Evolutionary conservation across 2,888 invertebrate species (phyloP), one percentile per base, ranked within the genome.

Genomic region (Ditylenchus weischeri): DNA sequence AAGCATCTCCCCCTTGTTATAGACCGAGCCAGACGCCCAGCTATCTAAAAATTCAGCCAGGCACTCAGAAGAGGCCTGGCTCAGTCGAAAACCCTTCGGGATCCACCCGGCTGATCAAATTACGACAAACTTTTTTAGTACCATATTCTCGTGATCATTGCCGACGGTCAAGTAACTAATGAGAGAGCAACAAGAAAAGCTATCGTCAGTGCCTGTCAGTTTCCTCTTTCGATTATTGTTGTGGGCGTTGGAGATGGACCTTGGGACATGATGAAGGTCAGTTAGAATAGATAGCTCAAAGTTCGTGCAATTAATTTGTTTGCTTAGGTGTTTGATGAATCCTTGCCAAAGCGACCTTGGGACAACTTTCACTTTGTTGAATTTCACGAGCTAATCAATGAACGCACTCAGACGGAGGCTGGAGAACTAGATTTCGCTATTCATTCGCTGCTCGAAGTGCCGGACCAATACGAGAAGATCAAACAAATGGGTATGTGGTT

Each of bases 311-410:
- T 18, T 19, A n/a, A n/a, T 57, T n/a, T n/a, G 2, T 59, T 36
- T 23, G 1, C 21, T 59, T 29, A 84, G 75, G 84, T 85, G 62
- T 86, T 86, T 77, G 86, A 86, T 75, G 85, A 86, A 69, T 81
- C 83, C 1, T 77, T 86, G 18, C 86, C 86, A 3, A 79, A 83
- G 66, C 78, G 86, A 58, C 83, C 84, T 61, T 86, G 86, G 83
- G 86, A 86, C 79, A 86, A 86, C 77, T 86, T 86, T 80, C 86
- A 86, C 72, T 86, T 86, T 78, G 86, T 86, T 36, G 84, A 86
- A 69, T 86, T 84, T 75, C 84, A 85, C 72, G 79, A 83, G 65
- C 79, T 85, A 21, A 78, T 83, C 36, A 66, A 65, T 78, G 64
- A 70, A 35, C n/a, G 50, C 6, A 47, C 21, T 7, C 29, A 62